Base-by-base conservation (phyloP, 2,888 invertebrate species). In the Gryllus longicercus region DNA sequence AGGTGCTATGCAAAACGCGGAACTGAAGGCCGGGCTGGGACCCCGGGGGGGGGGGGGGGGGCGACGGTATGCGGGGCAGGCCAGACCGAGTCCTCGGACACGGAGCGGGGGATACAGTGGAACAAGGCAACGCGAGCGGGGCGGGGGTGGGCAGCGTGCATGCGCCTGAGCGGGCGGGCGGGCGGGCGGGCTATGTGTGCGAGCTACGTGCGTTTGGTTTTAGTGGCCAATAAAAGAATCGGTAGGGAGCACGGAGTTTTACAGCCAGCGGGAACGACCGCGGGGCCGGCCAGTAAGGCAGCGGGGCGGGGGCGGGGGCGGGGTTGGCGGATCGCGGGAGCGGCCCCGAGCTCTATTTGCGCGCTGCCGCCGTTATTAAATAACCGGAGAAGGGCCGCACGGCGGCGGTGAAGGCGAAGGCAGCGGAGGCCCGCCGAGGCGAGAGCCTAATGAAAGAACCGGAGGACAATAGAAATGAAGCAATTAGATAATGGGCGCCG, bases 141-240 rank as follows among this genome's bases (percentile, higher is more conserved):
- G 18, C 18, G 18, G 12, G 63, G 14, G 63, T n/a, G 63, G n/a
- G 63, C 14, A 18, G 8, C 63, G 63, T 63, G 63, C 63, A n/a
- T 63, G 38, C 38, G 38, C 38, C 38, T 0, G 63, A 63, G 63
- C 18, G 5, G 63, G 63, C 63, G 14, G 63, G 63, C 63, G 14
- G 63, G 63, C 63, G 14, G 63, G 14, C 63, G n/a, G n/a, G n/a
- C n/a, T 63, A 63, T 63, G n/a, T 63, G 63, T 63, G 63, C 63
- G 63, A 63, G 63, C 14, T 63, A 63, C 63, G 63, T 63, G 63
- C 63, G 63, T 63, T 63, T 63, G 63, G 63, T 63, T 63, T 63
- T 63, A 63, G 63, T 63, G 63, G 63, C 63, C 63, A 63, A 63
- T 63, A 63, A 63, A 63, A 63, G 63, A 63, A 63, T 63, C 63